Evolutionary conservation across 2,888 invertebrate genomes (phyloP).

Genomic region (Drepana falcataria): DNA sequence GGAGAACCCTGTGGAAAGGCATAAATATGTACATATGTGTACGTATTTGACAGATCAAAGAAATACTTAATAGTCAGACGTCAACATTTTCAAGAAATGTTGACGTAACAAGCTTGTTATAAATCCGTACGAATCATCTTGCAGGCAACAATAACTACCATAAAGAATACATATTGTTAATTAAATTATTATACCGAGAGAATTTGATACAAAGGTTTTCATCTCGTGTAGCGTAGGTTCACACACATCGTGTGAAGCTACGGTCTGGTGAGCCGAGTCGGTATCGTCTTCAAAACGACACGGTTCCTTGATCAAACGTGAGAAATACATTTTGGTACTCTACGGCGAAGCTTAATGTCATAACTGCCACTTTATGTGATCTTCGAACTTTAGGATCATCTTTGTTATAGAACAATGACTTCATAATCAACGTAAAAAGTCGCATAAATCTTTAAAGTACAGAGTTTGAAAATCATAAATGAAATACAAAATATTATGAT

Average conservation of each 20-base stretch:
- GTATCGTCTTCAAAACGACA: slow-evolving; percentile 17
- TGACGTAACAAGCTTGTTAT: no score
- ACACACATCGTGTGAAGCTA: slow-evolving; percentile 63
- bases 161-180: not conserved
- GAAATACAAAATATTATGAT: no score
- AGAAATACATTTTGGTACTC: slow-evolving; percentile 20
- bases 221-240: slow-evolving; percentile 33
- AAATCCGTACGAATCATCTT: no score
- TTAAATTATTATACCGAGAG: not conserved
- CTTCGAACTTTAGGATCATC: not conserved
- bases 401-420: not conserved
- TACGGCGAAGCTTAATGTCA: not conserved
- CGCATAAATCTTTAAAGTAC: no score
- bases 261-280: slow-evolving; percentile 48
- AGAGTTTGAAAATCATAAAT: no score
- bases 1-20: no score
- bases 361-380: slow-evolving; percentile 4
- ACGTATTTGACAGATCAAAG: no score
- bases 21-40: no score
- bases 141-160: not conserved
- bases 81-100: no score
- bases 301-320: slow-evolving; percentile 20
- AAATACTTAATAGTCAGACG: no score
- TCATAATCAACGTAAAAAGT: not conserved
- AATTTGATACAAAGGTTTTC: slow-evolving; percentile 2